Evolutionary conservation across 2,888 invertebrate species (phyloP), one percentile per base, ranked within the genome.

Genomic region (Drosophila monieri): DNA sequence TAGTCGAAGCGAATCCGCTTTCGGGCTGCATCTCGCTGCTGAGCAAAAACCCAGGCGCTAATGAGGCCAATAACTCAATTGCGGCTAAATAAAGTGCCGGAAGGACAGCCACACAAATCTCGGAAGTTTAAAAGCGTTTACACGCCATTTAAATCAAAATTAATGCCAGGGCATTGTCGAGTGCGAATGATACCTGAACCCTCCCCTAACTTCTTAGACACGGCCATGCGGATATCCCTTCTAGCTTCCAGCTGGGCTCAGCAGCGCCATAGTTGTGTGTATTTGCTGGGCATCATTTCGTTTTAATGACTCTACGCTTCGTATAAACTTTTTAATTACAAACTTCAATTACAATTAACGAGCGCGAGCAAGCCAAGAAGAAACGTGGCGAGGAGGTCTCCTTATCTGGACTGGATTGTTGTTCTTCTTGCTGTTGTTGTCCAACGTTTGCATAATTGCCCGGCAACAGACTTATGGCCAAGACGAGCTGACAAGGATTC

Each of bases 261-360:
- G 51, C 57, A 48, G 25, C 61, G 6, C 35, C 6, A 10, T 41
- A 41, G 39, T 41, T 18, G 39, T 41, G 10, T 73, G 61, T 71
- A 58, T 81, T 54, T 62, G 70, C 74, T 74, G 54, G 47, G 72
- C 80, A 80, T 88, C 80, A 74, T 88, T 84, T 65, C 66, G 67
- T 83, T 88, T 88, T 88, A 81, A 88, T 88, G 88, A 73, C 60
- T 78, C 64, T 59, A 83, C 73, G 80, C 75, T 71, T 70, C 73
- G 78, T 56, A 77, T 71, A 81, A 81, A 81, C 81, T 88, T 88
- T 81, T 86, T 81, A 81, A 81, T 88, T 81, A 80, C 87, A 88
- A 86, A 88, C 81, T 81, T 81, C 88, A 86, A 88, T 86, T 88
- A 86, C 87, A 81, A 84, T 81, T 81, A 86, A 80, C 80, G 81